These are phyloP conservation scores for Siniperca obscura DNA, from an alignment of 2,797 vertebrate species.

Conservation along the genomic window DNA sequence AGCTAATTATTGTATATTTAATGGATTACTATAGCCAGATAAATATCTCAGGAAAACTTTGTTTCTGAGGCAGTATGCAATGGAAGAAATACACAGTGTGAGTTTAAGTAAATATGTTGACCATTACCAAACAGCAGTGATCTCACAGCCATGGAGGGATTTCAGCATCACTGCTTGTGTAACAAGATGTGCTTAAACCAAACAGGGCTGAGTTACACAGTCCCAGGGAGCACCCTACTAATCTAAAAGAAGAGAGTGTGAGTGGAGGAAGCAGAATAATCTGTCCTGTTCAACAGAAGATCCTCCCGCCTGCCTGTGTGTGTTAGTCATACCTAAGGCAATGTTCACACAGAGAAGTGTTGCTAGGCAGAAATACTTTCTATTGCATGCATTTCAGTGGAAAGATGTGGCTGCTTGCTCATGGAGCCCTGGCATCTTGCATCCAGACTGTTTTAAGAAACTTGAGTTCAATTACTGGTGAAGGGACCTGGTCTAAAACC, in stretches of 20 bases:
- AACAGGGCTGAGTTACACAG: conserved; percentile 40
- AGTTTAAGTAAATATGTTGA: conserved; percentile 16
- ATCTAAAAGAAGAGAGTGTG: conserved; percentile 45
- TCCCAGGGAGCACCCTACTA: conserved; percentile 35
- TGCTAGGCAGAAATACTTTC: conserved; percentile 50
- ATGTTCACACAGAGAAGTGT: conserved; percentile 33
- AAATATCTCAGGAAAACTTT: not conserved
- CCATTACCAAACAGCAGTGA: conserved; percentile 16
- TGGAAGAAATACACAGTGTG: not conserved
- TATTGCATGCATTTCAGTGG: conserved; percentile 8
- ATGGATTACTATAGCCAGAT: not conserved
- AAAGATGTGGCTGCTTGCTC: conserved; percentile 15
- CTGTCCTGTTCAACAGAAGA: conserved; percentile 57
- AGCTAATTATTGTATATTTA: not conserved
- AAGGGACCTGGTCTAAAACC: not conserved
- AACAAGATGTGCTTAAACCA: conserved; percentile 50
- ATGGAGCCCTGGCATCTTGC: not conserved
- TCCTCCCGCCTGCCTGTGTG: conserved; percentile 58
- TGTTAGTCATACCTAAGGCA: conserved; percentile 61
- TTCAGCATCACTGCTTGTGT: conserved; percentile 35
- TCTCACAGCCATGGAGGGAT: conserved; percentile 19
- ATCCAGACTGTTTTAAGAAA: conserved; percentile 5
- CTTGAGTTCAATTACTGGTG: conserved; percentile 1
- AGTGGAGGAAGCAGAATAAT: conserved; percentile 58
- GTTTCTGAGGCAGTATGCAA: not conserved